phyloP scores from a whole-genome alignment of 1,140 invertebrate species.

The Drosophila busckii region DNA sequence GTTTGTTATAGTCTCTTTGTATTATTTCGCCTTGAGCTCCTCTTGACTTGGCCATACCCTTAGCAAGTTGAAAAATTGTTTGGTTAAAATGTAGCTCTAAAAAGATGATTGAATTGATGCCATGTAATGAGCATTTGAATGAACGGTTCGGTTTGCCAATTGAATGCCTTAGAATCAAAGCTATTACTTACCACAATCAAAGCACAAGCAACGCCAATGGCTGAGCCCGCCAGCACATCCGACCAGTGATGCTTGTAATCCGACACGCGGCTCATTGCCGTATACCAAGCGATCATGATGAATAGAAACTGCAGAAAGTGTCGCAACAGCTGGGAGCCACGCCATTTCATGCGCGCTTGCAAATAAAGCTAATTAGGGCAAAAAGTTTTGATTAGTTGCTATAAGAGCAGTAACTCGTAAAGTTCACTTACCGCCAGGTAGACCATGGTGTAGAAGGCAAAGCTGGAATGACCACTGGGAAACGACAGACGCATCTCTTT shows the following conservation, averaged over 20 bases:
- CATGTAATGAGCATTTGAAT: too few relatives aligned
- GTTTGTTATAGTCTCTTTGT: constrained; percentile 10
- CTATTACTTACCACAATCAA: constrained; percentile 83
- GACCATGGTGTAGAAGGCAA: constrained; percentile 89
- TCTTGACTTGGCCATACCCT: constrained; percentile 56
- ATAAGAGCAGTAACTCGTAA: constrained; percentile 61
- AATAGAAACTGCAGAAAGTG: constrained; percentile 88
- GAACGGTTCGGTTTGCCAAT: too few relatives aligned
- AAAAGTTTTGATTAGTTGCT: not conserved
- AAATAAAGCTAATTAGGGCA: constrained; percentile 86
- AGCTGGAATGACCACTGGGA: constrained; percentile 90
- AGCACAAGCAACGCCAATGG: constrained; percentile 81
- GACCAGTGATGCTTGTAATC: constrained; percentile 97
- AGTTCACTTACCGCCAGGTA: constrained; percentile 86
- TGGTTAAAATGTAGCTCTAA: constrained; percentile 61
- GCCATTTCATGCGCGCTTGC: constrained; percentile 87
- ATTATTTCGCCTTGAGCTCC: constrained; percentile 44
- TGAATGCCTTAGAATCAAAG: too few relatives aligned
- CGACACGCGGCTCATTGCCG: constrained; percentile 91
- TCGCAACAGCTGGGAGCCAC: constrained; percentile 85
- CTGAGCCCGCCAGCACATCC: constrained; percentile 82
- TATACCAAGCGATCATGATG: constrained; percentile 88
- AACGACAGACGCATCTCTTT: constrained; percentile 90
- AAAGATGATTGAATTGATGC: constrained; percentile 47
- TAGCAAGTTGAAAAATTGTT: constrained; percentile 67